Evolutionary conservation across 2,888 invertebrate species (phyloP).

Genomic region (Crossocerus cetratus): DNA sequence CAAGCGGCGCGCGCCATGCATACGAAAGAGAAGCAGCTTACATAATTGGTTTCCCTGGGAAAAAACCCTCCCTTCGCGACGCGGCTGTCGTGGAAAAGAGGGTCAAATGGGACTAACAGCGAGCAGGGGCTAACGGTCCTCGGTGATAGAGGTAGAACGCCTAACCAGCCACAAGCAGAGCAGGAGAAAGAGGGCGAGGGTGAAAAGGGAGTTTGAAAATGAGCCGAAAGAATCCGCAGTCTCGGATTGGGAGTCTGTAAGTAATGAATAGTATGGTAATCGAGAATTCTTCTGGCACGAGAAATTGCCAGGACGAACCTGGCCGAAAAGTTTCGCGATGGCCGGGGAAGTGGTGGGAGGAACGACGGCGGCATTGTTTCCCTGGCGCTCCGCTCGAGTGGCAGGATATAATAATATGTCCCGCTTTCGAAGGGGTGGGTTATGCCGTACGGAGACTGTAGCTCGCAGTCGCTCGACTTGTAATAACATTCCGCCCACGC

Average conservation of each 20-base stretch:
- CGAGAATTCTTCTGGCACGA: conserved; percentile 19
- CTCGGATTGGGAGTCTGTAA: neutral
- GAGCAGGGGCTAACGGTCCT: too few species aligned
- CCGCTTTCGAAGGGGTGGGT: neutral
- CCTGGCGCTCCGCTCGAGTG: neutral
- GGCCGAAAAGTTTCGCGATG: conserved; percentile 32
- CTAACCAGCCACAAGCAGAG: conserved; percentile 22
- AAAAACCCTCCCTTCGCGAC: conserved; percentile 21
- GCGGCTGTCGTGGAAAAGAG: conserved; percentile 1
- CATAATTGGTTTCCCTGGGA: conserved; percentile 43
- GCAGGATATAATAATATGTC: too few species aligned
- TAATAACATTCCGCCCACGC: neutral
- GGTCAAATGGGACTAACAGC: conserved; percentile 13
- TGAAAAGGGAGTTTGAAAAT: too few species aligned
- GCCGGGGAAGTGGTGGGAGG: conserved; percentile 10
- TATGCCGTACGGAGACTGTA: neutral
- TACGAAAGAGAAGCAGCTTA: conserved; percentile 17
- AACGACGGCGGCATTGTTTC: too few species aligned
- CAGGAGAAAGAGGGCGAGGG: neutral
- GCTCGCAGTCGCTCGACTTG: neutral
- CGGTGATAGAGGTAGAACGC: too few species aligned
- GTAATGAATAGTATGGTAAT: conserved; percentile 55
- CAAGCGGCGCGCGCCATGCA: conserved; percentile 21
- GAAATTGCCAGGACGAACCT: too few species aligned
- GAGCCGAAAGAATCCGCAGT: conserved; percentile 20